Evolutionary conservation across 92 coral and sea anemone species (phyloP).

Genomic region (Parazoanthus darwini): DNA sequence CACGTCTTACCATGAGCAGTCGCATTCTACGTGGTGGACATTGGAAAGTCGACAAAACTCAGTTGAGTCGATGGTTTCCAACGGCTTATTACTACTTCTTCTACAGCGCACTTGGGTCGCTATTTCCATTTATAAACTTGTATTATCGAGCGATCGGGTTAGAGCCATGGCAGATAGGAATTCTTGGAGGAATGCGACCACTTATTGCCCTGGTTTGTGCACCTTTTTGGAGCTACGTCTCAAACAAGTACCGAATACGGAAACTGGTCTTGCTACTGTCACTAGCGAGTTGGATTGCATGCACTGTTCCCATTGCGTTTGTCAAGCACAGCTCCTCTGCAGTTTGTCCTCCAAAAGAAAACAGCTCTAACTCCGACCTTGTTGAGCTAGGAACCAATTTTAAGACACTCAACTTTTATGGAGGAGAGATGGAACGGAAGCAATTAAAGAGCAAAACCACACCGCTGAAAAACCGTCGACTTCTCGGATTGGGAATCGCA

Average conservation of each 20-base stretch:
- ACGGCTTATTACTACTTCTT: conserved; percentile 75
- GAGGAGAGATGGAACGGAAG: conserved; percentile 30
- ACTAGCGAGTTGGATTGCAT: conserved; percentile 72
- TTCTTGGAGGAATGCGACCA: conserved; percentile 87
- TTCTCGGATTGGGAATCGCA: neutral
- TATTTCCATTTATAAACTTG: conserved; percentile 76
- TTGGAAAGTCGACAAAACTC: conserved; percentile 68
- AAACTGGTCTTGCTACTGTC: conserved; percentile 67
- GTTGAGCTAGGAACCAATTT: neutral
- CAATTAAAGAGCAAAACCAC: conserved; percentile 17
- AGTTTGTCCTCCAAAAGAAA: conserved; percentile 36
- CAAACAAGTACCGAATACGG: conserved; percentile 69
- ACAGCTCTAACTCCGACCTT: conserved; percentile 24
- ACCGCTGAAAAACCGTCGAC: conserved; percentile 13
- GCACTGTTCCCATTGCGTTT: conserved; percentile 67
- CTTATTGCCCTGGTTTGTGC: conserved; percentile 67
- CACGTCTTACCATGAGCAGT: conserved; percentile 42
- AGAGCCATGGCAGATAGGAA: conserved; percentile 88
- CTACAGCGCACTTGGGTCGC: conserved; percentile 83
- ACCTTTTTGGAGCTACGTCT: conserved; percentile 78
- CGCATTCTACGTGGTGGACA: conserved; percentile 52
- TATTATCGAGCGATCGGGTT: conserved; percentile 77
- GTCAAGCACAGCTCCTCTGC: conserved; percentile 52
- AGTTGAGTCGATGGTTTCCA: conserved; percentile 69
- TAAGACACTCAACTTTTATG: neutral